These are phyloP conservation scores for Puntigrus tetrazona DNA, from an alignment of 2,113 vertebrate species.

Conservation along the genomic window DNA sequence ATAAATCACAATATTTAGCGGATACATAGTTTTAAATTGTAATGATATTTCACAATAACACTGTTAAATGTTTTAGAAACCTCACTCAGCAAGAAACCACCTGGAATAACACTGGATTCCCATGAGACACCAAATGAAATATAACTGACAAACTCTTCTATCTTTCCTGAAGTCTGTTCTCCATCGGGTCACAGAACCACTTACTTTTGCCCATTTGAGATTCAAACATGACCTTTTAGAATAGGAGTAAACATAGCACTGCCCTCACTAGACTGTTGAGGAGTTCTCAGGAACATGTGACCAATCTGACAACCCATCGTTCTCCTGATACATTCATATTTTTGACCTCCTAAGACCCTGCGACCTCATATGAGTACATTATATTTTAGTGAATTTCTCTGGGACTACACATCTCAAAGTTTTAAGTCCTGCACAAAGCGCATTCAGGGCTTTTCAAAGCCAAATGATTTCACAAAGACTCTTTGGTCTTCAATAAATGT, in stretches of 20 bases:
- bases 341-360: too few species aligned
- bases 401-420: too few species aligned
- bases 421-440: too few species aligned
- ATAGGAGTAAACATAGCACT: neutral
- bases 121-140: neutral
- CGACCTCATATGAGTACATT: too few species aligned
- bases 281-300: neutral
- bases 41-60: too few species aligned
- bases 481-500: too few species aligned
- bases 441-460: too few species aligned
- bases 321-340: neutral
- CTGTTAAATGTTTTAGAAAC: too few species aligned
- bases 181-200: neutral
- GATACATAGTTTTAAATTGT: too few species aligned
- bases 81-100: neutral
- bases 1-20: too few species aligned
- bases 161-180: neutral
- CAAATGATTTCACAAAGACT: too few species aligned
- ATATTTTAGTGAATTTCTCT: too few species aligned
- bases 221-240: neutral
- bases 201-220: neutral
- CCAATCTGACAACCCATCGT: neutral
- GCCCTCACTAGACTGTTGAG: neutral
- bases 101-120: neutral
- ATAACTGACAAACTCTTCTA: neutral